Evolutionary conservation across 2,888 invertebrate species (phyloP), one percentile per base, ranked within the genome.

Genomic region (Platycnemis pennipes): DNA sequence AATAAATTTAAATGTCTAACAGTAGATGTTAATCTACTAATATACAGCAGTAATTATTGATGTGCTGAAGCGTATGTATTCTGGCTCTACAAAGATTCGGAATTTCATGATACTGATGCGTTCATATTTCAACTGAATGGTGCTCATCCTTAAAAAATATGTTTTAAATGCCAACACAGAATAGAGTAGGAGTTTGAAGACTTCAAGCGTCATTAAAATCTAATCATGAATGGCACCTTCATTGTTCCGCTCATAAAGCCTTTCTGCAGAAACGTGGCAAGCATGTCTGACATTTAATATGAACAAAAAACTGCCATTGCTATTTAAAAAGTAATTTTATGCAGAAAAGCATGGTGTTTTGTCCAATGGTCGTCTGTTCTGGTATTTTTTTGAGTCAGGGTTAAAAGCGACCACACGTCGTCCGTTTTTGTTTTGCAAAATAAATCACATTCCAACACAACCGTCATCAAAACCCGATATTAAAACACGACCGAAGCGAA

Each of bases 161-260:
- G 77, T 31, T 31, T 77, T 31, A 77, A 77, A 77, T 77, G 37
- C n/a, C 77, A 63, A 77, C 37, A 37, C 37, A 13, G 37, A 11
- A 8, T 11, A 37, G 11, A 4, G 63, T 26, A 37, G 11, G 13
- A 77, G 13, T 26, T 8, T 37, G 77, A 2, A 63, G 26, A n/a
- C 77, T 31, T 77, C 77, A 37, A 77, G 37, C 77, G 31, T 77
- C 77, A 37, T 77, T 37, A 77, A 77, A 77, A 77, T 77, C 77
- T 11, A 37, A 77, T 77, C 77, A 77, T 26, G 37, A 13, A 16
- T 77, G 77, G 8, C 37, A 37, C 31, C 37, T 37, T 37, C 77
- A 26, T 77, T 77, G 2, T 13, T 37, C 22, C 11, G n/a, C 37
- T 37, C 4, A 16, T 77, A 37, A 37, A 77, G 16, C 13, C 37